Evolutionary conservation across 2,797 vertebrate genomes (phyloP).

Genomic region (Malurus leucopterus): DNA sequence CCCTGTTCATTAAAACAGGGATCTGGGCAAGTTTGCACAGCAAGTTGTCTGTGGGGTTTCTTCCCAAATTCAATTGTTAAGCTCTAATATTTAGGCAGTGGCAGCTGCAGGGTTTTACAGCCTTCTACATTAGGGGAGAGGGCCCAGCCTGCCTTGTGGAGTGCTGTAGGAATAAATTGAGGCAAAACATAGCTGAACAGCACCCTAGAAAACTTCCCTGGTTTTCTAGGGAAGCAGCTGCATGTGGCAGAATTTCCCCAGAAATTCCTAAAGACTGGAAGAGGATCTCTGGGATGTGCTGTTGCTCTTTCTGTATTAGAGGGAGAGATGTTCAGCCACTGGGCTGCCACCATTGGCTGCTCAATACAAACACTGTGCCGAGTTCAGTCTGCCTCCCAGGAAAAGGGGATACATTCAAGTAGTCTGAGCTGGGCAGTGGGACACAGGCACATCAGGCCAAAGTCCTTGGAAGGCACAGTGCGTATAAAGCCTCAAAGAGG

Average conservation of each 20-base stretch:
- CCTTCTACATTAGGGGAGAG: background rate
- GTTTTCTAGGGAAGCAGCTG: too few species aligned
- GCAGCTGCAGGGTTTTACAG: background rate
- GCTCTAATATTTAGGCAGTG: background rate
- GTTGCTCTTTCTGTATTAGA: background rate
- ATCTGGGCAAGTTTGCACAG: background rate
- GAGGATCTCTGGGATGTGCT: background rate
- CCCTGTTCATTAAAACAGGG: background rate
- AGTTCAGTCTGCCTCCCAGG: background rate
- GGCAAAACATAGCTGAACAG: background rate
- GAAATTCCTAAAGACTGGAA: background rate
- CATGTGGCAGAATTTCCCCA: background rate
- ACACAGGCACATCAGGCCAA: background rate
- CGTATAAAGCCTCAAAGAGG: background rate
- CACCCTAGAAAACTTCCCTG: background rate
- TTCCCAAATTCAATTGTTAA: background rate
- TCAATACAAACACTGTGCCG: background rate
- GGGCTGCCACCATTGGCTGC: background rate
- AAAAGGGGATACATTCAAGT: background rate
- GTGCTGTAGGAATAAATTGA: background rate
- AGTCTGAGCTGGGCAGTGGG: background rate
- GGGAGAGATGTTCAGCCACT: background rate
- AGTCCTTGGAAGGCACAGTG: background rate
- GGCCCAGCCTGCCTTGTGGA: background rate
- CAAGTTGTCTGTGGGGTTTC: accelerated